Conservation (phyloP, 2,113 vertebrate genomes). For the Macquaria australasica region DNA sequence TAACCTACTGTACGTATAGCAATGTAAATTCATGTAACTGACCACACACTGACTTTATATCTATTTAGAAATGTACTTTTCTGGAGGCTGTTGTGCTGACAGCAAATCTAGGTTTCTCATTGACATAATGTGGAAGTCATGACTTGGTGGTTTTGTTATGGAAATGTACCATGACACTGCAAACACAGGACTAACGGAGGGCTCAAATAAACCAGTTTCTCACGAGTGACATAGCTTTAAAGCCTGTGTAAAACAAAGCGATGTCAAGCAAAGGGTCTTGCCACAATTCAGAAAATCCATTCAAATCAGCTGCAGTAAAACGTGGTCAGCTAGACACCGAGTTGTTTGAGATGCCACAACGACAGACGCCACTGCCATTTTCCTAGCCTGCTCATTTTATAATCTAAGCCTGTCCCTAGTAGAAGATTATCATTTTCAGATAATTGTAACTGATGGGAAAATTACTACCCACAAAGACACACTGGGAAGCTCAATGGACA, state of each 20-base stretch:
- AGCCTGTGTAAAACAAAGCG: slow-evolving; percentile 57
- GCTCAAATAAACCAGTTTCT: slow-evolving; percentile 55
- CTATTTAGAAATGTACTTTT: neutral
- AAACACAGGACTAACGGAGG: slow-evolving; percentile 48
- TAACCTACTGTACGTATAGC: neutral
- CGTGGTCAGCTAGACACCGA: neutral
- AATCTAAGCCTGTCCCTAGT: slow-evolving; percentile 7
- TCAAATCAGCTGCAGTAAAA: slow-evolving; percentile 32
- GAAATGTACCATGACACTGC: slow-evolving; percentile 67
- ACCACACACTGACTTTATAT: neutral
- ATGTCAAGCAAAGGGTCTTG: slow-evolving; percentile 43
- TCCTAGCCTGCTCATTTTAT: slow-evolving; percentile 13
- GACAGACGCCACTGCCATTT: slow-evolving; percentile 18
- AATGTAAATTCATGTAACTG: neutral
- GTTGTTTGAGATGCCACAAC: slow-evolving; percentile 16
- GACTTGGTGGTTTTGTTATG: slow-evolving; percentile 62
- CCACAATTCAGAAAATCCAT: slow-evolving; percentile 37
- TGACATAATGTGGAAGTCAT: slow-evolving; percentile 21
- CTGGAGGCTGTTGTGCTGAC: neutral
- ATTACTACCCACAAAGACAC: slow-evolving; percentile 27
- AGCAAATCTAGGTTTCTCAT: neutral
- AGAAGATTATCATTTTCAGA: slow-evolving; percentile 39
- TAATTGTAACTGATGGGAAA: slow-evolving; percentile 46
- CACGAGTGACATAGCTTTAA: slow-evolving; percentile 59
- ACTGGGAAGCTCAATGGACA: slow-evolving; percentile 9